Evolutionary conservation across 2,888 invertebrate genomes (phyloP), one percentile per base, ranked within the genome.

Genomic region (Lithophane socia): DNA sequence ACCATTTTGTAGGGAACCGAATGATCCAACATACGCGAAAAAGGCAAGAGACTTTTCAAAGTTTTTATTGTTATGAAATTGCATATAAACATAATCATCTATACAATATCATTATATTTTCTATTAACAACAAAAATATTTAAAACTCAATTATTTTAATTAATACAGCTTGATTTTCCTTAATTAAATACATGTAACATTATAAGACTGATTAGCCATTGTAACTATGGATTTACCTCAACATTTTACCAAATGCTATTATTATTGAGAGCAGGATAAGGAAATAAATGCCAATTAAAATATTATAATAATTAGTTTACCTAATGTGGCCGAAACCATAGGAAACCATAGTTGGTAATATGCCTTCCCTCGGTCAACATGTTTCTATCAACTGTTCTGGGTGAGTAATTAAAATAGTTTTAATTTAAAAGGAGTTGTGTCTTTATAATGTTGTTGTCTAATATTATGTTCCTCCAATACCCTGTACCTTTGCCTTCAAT

Each of bases 231-330:
- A 52, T 42, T 66, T 67, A 24, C n/a, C 66, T 37, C 16, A 37
- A 47, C 5, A 24, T 37, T 49, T 49, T 74, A 21, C 18, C 42
- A 3, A 52, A 73, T 49, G 10, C 0, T 74, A 73, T 4, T 21
- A 16, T 42, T 72, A 68, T 68, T 68, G 21, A 52, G 44, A 8
- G 13, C 18, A 44, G 8, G 37, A 49, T 37, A 16, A 42, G 44
- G 54, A 44, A 75, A 75, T 0, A 16, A 44, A 18, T 37, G 29
- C 18, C 7, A 63, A 63, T 75, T 75, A 44, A 75, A 75, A 75
- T 74, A 37, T 44, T 47, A 63, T 74, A 74, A 75, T 75, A 75
- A 75, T 75, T n/a, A 21, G 37, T 24, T 63, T 37, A 18, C n/a
- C n/a, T 63, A 5, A 29, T 61, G 2, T 16, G 52, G 8, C 42